Conservation (phyloP, 2,888 invertebrate species). For the Cephus spinipes region DNA sequence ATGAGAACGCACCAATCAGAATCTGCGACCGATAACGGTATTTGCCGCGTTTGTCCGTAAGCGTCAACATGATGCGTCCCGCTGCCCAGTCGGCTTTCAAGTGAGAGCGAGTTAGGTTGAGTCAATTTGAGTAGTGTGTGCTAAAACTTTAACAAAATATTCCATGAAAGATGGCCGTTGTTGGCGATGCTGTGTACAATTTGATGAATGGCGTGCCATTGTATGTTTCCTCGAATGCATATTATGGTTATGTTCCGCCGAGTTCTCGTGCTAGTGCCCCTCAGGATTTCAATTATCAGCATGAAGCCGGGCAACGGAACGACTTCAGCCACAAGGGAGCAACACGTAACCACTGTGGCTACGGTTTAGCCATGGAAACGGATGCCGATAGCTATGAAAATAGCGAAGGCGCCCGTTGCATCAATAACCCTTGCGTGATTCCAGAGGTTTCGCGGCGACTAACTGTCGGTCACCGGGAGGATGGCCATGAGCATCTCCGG, state of each 20-base stretch:
- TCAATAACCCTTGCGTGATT: constrained; percentile 58
- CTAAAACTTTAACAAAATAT: background rate
- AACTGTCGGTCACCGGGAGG: background rate
- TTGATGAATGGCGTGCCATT: constrained; percentile 32
- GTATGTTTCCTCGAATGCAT: constrained; percentile 55
- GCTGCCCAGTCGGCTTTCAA: background rate
- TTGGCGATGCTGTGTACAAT: constrained; percentile 42
- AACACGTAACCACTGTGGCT: constrained; percentile 17
- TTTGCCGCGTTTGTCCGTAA: constrained; percentile 1
- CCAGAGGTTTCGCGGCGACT: constrained; percentile 39
- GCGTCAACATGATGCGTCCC: background rate
- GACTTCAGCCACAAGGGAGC: background rate
- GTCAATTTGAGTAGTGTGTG: background rate
- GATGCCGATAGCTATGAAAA: constrained; percentile 46
- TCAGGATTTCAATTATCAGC: background rate
- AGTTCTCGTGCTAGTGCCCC: constrained; percentile 21
- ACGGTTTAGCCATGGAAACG: constrained; percentile 50
- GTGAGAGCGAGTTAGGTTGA: background rate
- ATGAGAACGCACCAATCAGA: background rate
- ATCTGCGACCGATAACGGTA: background rate
- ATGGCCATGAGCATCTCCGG: background rate
- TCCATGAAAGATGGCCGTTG: constrained; percentile 41
- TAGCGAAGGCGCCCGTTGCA: constrained; percentile 35
- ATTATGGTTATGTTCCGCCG: constrained; percentile 57
- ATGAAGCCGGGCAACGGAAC: background rate